Conservation (phyloP, 2,888 invertebrate species). For the Cinara cedri region DNA sequence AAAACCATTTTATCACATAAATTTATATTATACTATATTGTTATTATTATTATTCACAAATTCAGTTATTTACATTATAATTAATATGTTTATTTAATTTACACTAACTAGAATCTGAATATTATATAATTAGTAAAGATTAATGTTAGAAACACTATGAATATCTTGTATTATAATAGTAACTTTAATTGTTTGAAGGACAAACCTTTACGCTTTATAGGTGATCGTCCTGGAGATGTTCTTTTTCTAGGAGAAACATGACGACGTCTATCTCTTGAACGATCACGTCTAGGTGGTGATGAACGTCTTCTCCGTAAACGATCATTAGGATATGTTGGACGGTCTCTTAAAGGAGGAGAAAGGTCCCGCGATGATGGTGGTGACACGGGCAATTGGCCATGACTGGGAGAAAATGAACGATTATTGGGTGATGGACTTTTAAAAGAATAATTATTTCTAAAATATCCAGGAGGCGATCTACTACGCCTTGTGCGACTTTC, state of each 20-base stretch:
- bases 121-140: too few relatives aligned
- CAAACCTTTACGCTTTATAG: conserved; percentile 37
- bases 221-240: conserved; percentile 26
- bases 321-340: conserved; percentile 25
- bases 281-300: conserved; percentile 34
- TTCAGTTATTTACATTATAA: too few relatives aligned
- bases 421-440: conserved; percentile 35
- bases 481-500: conserved; percentile 26
- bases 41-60: too few relatives aligned
- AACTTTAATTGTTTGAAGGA: too few relatives aligned
- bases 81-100: too few relatives aligned
- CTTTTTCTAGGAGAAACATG: conserved; percentile 40
- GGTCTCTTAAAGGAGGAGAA: conserved; percentile 38
- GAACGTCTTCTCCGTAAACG: conserved; percentile 39
- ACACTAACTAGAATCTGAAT: too few relatives aligned
- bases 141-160: too few relatives aligned
- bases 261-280: conserved; percentile 44
- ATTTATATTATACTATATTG: too few relatives aligned
- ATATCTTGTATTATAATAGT: too few relatives aligned
- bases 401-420: conserved; percentile 41
- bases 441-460: conserved; percentile 27
- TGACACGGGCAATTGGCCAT: conserved; percentile 13
- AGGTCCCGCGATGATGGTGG: conserved; percentile 22
- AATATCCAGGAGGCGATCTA: conserved; percentile 38
- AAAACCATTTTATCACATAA: too few relatives aligned